Conservation (phyloP, 2,113 vertebrate species). For the Phalacrocorax brasilianus region DNA sequence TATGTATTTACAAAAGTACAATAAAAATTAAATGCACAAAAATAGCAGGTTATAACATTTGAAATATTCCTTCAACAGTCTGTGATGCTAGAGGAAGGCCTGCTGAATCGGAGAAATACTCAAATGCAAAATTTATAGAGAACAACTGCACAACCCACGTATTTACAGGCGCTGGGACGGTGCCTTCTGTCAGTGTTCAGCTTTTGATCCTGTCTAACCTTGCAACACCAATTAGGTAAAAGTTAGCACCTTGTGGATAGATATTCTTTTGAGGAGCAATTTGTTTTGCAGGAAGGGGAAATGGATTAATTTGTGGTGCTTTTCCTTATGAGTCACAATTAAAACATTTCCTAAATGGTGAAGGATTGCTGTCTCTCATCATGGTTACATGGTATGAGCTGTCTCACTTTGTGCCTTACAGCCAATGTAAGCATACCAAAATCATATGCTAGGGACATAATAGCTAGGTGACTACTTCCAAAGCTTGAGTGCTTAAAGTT, state of each 20-base stretch:
- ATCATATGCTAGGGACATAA: neutral
- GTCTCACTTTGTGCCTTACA: neutral
- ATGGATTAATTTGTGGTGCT: neutral
- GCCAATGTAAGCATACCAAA: neutral
- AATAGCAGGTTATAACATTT: neutral
- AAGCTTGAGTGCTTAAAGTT: neutral
- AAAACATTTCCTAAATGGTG: neutral
- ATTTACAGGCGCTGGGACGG: neutral
- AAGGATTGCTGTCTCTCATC: neutral
- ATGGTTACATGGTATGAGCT: neutral
- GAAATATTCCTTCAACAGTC: neutral
- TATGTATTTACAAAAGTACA: neutral
- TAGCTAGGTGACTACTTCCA: neutral
- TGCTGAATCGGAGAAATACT: neutral
- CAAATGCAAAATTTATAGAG: neutral
- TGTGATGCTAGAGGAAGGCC: neutral
- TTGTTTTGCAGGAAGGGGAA: neutral
- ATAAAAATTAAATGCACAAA: neutral
- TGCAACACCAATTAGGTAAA: neutral
- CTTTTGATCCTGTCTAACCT: neutral
- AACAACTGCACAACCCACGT: neutral
- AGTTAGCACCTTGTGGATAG: neutral
- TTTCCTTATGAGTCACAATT: neutral
- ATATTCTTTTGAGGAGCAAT: neutral
- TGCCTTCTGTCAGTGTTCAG: neutral